phyloP scores from a whole-genome alignment of 2,113 vertebrate species.

The Trematomus loennbergii region DNA sequence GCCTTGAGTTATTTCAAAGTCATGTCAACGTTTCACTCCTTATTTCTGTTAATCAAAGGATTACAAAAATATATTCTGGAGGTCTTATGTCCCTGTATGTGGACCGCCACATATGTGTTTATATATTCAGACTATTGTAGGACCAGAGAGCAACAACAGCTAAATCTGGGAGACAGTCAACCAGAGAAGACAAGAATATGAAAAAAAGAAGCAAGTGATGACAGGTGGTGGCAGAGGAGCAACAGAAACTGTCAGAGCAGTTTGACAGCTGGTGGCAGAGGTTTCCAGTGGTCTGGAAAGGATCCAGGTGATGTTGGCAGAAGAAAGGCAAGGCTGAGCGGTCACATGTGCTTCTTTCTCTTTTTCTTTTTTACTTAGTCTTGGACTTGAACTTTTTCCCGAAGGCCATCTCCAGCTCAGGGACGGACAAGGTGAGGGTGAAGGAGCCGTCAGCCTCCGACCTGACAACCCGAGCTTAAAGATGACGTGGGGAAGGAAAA shows the following conservation, averaged over 20 bases:
- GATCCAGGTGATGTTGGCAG: conserved; percentile 49
- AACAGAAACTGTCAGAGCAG: conserved; percentile 32
- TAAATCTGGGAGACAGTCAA: not conserved
- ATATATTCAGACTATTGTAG: not conserved
- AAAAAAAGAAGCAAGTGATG: conserved; percentile 2
- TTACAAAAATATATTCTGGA: not conserved
- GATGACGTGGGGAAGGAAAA: conserved; percentile 64
- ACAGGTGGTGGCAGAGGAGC: conserved; percentile 29
- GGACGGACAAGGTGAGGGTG: conserved; percentile 85
- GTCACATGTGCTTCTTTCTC: conserved; percentile 13
- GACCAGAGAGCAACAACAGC: conserved; percentile 1
- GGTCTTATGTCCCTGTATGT: not conserved
- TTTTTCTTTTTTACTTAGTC: conserved; percentile 87
- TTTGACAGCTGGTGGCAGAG: conserved; percentile 44
- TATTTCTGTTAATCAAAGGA: not conserved
- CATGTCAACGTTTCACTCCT: not conserved
- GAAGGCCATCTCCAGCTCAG: conserved; percentile 85
- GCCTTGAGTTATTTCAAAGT: not conserved
- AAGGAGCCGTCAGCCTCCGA: conserved; percentile 84
- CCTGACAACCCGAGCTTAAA: conserved; percentile 82
- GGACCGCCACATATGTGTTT: too few species aligned
- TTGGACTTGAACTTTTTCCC: conserved; percentile 86
- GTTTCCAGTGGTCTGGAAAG: conserved; percentile 22
- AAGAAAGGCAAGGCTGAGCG: conserved; percentile 47
- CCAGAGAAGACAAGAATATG: conserved; percentile 1